phyloP scores from a whole-genome alignment of 2,888 invertebrate genomes.

The Escarpia spicata region DNA sequence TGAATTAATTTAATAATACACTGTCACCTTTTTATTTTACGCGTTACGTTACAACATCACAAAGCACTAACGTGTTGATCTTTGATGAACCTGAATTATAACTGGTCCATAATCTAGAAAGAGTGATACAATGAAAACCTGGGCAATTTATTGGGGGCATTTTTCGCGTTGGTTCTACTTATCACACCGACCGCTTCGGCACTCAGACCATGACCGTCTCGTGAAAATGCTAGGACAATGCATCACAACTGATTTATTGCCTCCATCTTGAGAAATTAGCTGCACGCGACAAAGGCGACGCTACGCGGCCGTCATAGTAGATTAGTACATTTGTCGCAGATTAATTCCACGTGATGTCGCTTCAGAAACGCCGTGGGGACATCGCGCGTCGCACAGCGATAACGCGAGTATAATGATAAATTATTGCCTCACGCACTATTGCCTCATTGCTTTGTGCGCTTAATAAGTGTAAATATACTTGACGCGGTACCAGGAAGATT shows the following conservation, averaged over 20 bases:
- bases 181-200: not conserved
- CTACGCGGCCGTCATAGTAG: not conserved
- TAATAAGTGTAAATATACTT: not conserved
- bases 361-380: not conserved
- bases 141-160: too few relatives aligned
- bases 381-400: not conserved
- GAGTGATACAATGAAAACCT: too few relatives aligned
- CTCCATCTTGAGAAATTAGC: conserved; percentile 1
- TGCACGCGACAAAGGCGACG: not conserved
- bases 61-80: too few relatives aligned
- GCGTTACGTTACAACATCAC: too few relatives aligned
- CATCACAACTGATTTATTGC: not conserved
- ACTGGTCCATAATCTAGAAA: too few relatives aligned
- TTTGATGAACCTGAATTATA: too few relatives aligned
- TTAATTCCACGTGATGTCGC: conserved; percentile 13
- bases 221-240: not conserved
- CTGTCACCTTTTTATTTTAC: too few relatives aligned
- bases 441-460: not conserved
- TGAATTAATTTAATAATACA: too few relatives aligned
- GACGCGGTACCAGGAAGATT: not conserved
- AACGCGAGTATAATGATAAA: not conserved
- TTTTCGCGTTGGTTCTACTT: too few relatives aligned
- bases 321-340: not conserved
- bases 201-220: not conserved
- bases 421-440: not conserved